A percentile compares a stretch with the other conserved stretches of the same genome.
Evolutionary conservation across 2,888 invertebrate species (phyloP).

Genomic region (Torymus aiolomorphi): DNA sequence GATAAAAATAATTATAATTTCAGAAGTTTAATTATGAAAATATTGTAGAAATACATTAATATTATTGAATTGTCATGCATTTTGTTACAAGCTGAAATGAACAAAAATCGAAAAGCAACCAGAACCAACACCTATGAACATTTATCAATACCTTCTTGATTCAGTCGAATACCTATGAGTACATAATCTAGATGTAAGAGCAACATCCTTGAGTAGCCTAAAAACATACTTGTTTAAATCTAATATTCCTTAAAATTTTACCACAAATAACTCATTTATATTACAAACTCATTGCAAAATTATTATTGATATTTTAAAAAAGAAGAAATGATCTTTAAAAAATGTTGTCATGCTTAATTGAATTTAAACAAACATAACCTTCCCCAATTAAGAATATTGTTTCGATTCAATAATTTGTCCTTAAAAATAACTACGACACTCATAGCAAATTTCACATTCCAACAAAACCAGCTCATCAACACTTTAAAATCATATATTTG

Average conservation of each 20-base stretch:
- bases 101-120: not conserved
- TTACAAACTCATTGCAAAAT: not conserved
- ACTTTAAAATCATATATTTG: not conserved
- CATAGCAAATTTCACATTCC: not conserved
- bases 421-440: not conserved
- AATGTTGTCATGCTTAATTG: not conserved
- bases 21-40: too few species aligned
- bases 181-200: constrained; percentile 66
- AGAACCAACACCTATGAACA: constrained; percentile 19
- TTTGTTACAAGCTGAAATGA: too few species aligned
- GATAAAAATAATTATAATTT: too few species aligned
- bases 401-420: not conserved
- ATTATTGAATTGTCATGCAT: too few species aligned
- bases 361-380: constrained; percentile 51
- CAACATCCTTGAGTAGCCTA: constrained; percentile 68
- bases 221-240: constrained; percentile 58
- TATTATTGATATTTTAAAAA: too few species aligned
- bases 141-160: constrained; percentile 66
- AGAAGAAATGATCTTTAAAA: not conserved
- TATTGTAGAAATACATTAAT: too few species aligned
- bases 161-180: constrained; percentile 69
- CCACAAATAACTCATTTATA: not conserved
- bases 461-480: not conserved
- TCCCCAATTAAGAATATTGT: not conserved
- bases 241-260: not conserved